Conservation (phyloP, 2,113 vertebrate species). For the Microtus richardsoni region DNA sequence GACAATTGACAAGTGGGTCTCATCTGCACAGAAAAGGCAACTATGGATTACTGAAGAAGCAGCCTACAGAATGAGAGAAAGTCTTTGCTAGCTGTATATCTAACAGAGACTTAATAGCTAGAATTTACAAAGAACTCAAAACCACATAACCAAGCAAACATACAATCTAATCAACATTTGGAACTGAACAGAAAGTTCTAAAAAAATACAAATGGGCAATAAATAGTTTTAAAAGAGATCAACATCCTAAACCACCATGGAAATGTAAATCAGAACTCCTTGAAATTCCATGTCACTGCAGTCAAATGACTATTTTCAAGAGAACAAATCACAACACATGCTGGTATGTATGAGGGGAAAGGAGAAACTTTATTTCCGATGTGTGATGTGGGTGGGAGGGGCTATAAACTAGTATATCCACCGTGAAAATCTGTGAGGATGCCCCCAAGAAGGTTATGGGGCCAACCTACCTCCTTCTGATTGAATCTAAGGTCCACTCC, state of each 20-base stretch:
- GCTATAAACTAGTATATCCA: background rate
- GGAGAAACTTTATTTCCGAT: background rate
- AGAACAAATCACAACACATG: background rate
- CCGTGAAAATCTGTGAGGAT: background rate
- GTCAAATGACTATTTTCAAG: background rate
- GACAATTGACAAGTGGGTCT: background rate
- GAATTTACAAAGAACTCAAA: background rate
- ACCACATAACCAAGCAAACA: background rate
- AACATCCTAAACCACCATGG: background rate
- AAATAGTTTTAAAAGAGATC: background rate
- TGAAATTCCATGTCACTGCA: background rate
- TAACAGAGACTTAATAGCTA: background rate
- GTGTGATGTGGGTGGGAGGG: background rate
- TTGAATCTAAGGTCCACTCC: background rate
- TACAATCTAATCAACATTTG: background rate
- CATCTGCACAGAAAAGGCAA: background rate
- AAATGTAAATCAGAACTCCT: background rate
- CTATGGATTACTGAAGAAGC: background rate
- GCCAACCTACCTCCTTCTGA: background rate
- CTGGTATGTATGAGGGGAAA: background rate
- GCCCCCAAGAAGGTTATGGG: background rate
- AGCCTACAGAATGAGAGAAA: background rate
- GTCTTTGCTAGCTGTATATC: background rate
- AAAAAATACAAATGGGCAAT: background rate
- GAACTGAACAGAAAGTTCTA: background rate